These are phyloP conservation scores for Fratercula arctica DNA, from an alignment of 2,797 vertebrate species.

Conservation along the genomic window DNA sequence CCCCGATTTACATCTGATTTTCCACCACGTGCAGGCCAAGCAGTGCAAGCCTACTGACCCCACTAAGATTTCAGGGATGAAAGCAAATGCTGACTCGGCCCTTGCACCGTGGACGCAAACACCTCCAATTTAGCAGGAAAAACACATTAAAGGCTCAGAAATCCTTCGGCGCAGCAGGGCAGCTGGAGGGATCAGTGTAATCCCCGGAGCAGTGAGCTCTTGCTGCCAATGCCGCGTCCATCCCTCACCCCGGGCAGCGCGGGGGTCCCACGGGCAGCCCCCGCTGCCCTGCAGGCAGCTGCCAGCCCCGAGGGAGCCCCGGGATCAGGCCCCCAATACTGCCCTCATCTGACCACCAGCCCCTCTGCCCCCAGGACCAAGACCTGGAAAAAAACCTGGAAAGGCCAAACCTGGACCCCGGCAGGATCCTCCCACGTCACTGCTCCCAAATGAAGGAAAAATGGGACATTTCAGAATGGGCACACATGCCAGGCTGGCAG, in stretches of 20 bases:
- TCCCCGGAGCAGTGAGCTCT: background rate
- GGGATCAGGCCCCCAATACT: rapidly evolving
- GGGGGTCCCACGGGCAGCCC: rapidly evolving
- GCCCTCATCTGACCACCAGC: background rate
- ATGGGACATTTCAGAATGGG: rapidly evolving
- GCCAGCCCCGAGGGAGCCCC: rapidly evolving
- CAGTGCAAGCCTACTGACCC: background rate
- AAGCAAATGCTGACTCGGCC: background rate
- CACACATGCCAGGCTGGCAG: background rate
- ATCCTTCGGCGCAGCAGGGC: background rate
- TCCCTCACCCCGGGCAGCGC: rapidly evolving
- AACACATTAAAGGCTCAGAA: background rate
- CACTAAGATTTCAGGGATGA: background rate
- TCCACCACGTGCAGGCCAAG: background rate
- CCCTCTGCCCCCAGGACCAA: background rate
- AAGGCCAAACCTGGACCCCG: background rate
- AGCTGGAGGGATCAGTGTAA: background rate
- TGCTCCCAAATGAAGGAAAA: background rate
- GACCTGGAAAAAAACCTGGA: background rate
- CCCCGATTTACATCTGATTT: background rate
- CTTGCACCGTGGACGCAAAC: background rate
- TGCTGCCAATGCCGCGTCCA: rapidly evolving
- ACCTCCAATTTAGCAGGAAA: constrained; percentile 10
- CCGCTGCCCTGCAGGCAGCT: background rate
- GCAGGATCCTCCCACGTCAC: background rate